Evolutionary conservation across 2,113 vertebrate genomes (phyloP), one percentile per base, ranked within the genome.

Genomic region (Crotophaga sulcirostris): DNA sequence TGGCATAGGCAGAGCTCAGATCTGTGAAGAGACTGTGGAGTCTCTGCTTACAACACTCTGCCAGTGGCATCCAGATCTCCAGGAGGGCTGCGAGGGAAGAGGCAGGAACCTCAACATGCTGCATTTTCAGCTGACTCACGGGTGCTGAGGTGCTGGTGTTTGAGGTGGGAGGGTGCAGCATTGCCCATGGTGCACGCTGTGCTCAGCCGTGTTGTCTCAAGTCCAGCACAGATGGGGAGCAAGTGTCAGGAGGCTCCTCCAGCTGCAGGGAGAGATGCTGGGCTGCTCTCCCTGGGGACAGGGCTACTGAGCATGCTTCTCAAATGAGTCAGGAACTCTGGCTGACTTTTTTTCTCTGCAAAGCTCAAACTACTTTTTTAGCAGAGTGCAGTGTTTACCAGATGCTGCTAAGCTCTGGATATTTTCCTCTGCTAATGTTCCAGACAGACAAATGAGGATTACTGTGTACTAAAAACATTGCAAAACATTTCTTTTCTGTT

Each of bases 261-360:
- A 77, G 73, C 68, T 62, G 28, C 36, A 23, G 54, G n/a, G 54
- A 56, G 31, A 16, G 67, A 52, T 64, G 55, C 26, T 91, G 9
- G 11, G 24, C 84, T 73, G 49, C 59, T 54, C 28, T 80, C 9
- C 28, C 8, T 5, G 19, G 55, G 25, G 13, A 68, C 59, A 31
- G 31, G 55, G 55, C 63, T 69, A 56, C 49, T 45, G n/a, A 73
- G 13, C 16, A 6, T 13, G 21, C 21, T 31, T 24, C 55, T 82
- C 62, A 20, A 7, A 40, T 28, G 58, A 89, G 63, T 73, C 64
- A 66, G 55, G 14, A 91, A 40, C 51, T 80, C 49, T 74, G 54
- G 34, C 21, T 0, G 1, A 24, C 24, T 74, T 76, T 13, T 2
- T 13, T 66, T 88, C 44, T 76, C 36, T 73, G 17, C 1, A 1